Conservation (phyloP, 2,113 vertebrate species). For the Tragelaphus buxtoni region DNA sequence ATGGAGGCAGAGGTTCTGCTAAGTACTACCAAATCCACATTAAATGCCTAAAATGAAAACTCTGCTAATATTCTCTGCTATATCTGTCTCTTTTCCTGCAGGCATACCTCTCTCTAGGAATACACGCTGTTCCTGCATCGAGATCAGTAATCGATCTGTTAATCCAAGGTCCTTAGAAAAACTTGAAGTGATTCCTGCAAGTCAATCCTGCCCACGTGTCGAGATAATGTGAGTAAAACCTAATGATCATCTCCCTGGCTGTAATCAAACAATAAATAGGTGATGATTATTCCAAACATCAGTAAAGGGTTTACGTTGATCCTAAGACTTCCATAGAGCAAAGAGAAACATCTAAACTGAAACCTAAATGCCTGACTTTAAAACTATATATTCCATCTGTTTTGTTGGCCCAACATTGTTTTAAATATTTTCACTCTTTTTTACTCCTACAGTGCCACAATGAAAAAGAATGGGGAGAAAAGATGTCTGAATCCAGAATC, state of each 20-base stretch:
- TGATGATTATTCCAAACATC: neutral
- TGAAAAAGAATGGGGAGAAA: slow-evolving; percentile 50
- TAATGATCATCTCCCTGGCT: neutral
- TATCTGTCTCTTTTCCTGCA: slow-evolving; percentile 3
- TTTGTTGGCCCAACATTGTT: neutral
- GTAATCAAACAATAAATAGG: neutral
- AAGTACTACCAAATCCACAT: neutral
- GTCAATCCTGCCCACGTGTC: slow-evolving; percentile 25
- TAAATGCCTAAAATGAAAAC: neutral
- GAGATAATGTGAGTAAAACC: slow-evolving; percentile 73
- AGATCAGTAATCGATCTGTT: neutral
- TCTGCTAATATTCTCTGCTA: neutral
- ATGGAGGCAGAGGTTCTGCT: neutral
- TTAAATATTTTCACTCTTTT: neutral
- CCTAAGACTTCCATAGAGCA: neutral
- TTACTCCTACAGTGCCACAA: slow-evolving; percentile 48
- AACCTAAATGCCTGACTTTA: neutral
- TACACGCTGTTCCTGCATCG: slow-evolving; percentile 57
- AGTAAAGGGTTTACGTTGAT: neutral
- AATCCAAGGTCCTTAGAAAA: slow-evolving; percentile 31
- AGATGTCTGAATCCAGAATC: slow-evolving; percentile 64
- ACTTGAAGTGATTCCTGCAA: slow-evolving; percentile 70
- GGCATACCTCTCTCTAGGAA: slow-evolving; percentile 44
- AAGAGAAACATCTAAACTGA: neutral
- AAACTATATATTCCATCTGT: neutral